Conservation (phyloP, 2,113 vertebrate genomes). For the Raja brachyura region DNA sequence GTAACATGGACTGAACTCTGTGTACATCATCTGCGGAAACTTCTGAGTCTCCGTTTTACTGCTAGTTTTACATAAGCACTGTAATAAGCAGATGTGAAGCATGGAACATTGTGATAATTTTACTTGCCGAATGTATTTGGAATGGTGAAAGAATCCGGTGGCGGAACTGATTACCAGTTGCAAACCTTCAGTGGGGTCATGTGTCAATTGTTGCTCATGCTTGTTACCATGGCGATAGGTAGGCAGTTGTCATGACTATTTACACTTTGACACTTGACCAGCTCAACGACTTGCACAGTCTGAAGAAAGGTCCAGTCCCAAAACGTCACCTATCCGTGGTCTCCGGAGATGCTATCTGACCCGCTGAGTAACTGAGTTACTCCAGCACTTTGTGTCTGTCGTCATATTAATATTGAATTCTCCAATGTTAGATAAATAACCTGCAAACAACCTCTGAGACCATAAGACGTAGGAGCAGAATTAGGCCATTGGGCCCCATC, state of each 20-base stretch:
- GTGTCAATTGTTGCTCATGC: not conserved
- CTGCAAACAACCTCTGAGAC: too few relatives aligned
- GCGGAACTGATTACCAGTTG: not conserved
- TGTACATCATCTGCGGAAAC: not conserved
- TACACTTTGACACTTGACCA: not conserved
- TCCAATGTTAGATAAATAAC: too few relatives aligned
- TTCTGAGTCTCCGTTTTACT: not conserved
- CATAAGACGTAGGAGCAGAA: too few relatives aligned
- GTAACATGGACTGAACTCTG: not conserved
- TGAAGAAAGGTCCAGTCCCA: too few relatives aligned
- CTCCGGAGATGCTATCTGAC: too few relatives aligned
- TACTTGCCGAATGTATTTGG: not conserved
- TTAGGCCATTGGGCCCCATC: too few relatives aligned
- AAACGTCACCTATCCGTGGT: too few relatives aligned
- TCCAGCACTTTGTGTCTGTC: too few relatives aligned
- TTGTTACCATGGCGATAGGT: not conserved
- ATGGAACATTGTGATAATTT: constrained; percentile 6
- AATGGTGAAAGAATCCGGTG: not conserved
- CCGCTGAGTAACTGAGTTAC: too few relatives aligned
- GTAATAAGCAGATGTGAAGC: not conserved
- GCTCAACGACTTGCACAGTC: not conserved
- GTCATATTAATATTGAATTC: too few relatives aligned
- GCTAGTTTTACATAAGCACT: not conserved
- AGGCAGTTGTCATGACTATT: not conserved
- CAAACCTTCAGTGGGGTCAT: not conserved